A percentile compares a stretch with the other conserved stretches of the same genome.
Evolutionary conservation across 2,797 vertebrate species (phyloP).

Genomic region (Malacoraja senta): DNA sequence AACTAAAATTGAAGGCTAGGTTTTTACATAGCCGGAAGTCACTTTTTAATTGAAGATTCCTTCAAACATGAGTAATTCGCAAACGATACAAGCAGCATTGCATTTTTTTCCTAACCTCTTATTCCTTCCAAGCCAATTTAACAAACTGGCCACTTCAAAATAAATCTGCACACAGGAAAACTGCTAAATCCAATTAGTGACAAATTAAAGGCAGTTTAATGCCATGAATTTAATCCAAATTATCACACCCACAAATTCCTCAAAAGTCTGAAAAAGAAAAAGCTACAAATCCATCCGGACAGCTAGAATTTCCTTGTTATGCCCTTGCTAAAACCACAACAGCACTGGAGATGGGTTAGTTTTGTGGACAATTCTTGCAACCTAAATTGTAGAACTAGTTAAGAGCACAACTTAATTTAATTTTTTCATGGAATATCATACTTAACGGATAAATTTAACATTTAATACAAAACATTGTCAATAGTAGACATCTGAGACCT

Average conservation of each 20-base stretch:
- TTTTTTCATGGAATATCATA: neutral
- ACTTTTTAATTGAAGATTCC: too few relatives aligned
- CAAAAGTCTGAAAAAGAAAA: neutral
- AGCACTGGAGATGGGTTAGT: neutral
- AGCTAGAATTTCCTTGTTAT: neutral
- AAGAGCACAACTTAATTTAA: neutral
- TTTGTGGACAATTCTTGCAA: neutral
- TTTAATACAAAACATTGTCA: neutral
- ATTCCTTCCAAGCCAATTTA: neutral
- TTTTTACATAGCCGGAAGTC: too few relatives aligned
- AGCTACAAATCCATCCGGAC: too few relatives aligned
- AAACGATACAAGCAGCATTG: too few relatives aligned
- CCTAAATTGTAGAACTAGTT: neutral
- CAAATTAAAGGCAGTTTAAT: neutral
- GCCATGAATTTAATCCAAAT: neutral
- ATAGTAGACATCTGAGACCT: neutral
- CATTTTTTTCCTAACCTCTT: neutral
- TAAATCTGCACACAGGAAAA: neutral
- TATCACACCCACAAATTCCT: neutral
- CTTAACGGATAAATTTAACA: neutral
- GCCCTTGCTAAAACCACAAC: neutral
- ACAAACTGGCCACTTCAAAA: neutral
- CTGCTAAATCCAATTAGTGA: neutral
- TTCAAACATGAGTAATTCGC: too few relatives aligned
- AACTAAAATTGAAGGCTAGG: too few relatives aligned